phyloP scores from a whole-genome alignment of 2,888 invertebrate genomes.

The Pammene aurita region DNA sequence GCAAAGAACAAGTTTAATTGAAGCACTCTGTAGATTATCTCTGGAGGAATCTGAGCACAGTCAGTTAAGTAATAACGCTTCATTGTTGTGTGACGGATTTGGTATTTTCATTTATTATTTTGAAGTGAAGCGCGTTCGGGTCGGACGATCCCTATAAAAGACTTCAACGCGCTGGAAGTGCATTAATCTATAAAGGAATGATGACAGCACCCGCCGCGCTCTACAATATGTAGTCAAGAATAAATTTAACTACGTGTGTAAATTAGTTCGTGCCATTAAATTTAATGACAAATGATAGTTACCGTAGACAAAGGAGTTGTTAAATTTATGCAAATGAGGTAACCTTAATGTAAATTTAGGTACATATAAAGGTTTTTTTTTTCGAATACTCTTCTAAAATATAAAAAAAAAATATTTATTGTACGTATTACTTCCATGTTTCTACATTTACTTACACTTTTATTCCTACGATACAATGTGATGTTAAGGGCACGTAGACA shows the following conservation, averaged over 20 bases:
- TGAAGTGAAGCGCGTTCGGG: slow-evolving; percentile 21
- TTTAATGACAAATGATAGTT: not conserved
- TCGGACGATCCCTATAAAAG: slow-evolving; percentile 57
- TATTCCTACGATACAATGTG: too few species aligned
- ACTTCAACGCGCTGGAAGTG: slow-evolving; percentile 55
- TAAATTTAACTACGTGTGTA: slow-evolving; percentile 8
- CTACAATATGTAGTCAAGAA: not conserved
- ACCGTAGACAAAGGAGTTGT: not conserved
- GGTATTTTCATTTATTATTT: slow-evolving; percentile 59
- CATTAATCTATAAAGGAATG: slow-evolving; percentile 6
- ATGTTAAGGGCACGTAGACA: not conserved
- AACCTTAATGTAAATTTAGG: too few species aligned
- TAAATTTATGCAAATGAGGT: too few species aligned
- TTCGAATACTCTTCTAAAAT: too few species aligned
- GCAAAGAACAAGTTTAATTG: slow-evolving; percentile 48
- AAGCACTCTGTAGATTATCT: slow-evolving; percentile 56
- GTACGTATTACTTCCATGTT: too few species aligned
- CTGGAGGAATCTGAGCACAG: slow-evolving; percentile 53
- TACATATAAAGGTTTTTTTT: too few species aligned
- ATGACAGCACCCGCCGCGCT: slow-evolving; percentile 17
- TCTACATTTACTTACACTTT: not conserved
- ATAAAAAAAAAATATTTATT: too few species aligned
- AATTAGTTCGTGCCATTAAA: not conserved
- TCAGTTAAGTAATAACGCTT: slow-evolving; percentile 58
- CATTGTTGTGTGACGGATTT: slow-evolving; percentile 65